Conservation (phyloP, 2,797 vertebrate genomes). For the Pipistrellus kuhlii region DNA sequence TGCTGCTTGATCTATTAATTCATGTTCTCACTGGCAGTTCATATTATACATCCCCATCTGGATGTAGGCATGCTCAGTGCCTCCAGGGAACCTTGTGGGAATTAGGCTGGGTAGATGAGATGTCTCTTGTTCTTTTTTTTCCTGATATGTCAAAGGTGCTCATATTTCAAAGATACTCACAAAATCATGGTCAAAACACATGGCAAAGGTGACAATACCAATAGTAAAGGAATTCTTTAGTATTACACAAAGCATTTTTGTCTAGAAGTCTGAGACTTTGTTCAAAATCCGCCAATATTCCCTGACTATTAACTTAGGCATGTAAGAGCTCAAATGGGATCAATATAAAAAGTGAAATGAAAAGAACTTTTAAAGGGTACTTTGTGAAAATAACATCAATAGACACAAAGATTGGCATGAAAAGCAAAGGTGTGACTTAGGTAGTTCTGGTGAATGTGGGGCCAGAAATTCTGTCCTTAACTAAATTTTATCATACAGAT, state of each 20-base stretch:
- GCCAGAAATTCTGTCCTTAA: background rate
- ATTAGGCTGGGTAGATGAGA: constrained; percentile 28
- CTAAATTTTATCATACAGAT: background rate
- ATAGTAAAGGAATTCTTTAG: background rate
- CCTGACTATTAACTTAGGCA: background rate
- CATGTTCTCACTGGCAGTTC: constrained; percentile 39
- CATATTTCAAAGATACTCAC: constrained; percentile 46
- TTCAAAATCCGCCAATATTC: constrained; percentile 17
- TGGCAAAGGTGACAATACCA: background rate
- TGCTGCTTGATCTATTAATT: constrained; percentile 60
- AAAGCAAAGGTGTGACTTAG: background rate
- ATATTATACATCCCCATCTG: constrained; percentile 54
- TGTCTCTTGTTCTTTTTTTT: constrained; percentile 44
- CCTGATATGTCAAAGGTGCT: constrained; percentile 41
- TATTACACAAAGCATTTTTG: background rate
- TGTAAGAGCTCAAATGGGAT: background rate
- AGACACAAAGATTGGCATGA: background rate
- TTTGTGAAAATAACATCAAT: background rate
- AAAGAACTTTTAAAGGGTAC: background rate
- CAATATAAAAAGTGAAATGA: background rate
- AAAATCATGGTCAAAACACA: background rate
- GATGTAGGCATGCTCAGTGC: constrained; percentile 19
- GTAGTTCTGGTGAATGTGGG: background rate
- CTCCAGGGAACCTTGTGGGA: background rate
- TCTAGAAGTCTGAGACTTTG: background rate